Base-by-base conservation (phyloP, 2,888 invertebrate genomes). In the Agriopis marginaria region DNA sequence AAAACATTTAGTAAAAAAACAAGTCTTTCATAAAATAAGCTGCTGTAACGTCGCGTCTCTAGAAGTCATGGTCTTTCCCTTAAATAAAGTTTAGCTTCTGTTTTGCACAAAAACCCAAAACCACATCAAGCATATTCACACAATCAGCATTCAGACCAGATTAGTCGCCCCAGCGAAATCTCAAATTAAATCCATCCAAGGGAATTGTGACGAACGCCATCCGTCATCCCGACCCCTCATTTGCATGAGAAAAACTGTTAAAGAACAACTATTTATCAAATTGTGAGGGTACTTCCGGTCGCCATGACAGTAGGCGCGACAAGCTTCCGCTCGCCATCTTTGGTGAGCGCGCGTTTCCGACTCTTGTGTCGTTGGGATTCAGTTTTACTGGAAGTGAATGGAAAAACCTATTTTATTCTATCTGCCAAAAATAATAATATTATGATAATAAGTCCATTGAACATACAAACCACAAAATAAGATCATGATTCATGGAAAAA, bases 251-350 rank as follows among this genome's bases (percentile, higher is more conserved):
- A 93, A 93, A 93, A 93, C 93, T 90, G 87, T 89, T 89, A 87
- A 92, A 92, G 93, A 93, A 93, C 93, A 93, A 93, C 93, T 94
- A 94, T 94, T 94, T 94, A 93, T 94, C 93, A 94, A 94, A 93
- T 91, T 87, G 92, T 86, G 81, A 89, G 88, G 84, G 91, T 83
- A 91, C 89, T 92, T 94, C 93, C 93, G 93, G 88, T 89, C 81
- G 89, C 91, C 89, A 87, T 92, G 92, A 90, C 92, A 90, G 89
- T 86, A 90, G 93, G 92, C 93, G 93, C 93, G 92, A 91, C 91
- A 86, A 79, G 83, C 81, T 92, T 93, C 93, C 93, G 90, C 79
- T 89, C 86, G 90, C 92, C 91, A 91, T 92, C 88, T 92, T 92
- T 87, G 83, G 71, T 77, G 79, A 82, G 80, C 72, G 77, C 75